phyloP scores from a whole-genome alignment of 2,797 vertebrate genomes.

The Aphelocoma californica region DNA sequence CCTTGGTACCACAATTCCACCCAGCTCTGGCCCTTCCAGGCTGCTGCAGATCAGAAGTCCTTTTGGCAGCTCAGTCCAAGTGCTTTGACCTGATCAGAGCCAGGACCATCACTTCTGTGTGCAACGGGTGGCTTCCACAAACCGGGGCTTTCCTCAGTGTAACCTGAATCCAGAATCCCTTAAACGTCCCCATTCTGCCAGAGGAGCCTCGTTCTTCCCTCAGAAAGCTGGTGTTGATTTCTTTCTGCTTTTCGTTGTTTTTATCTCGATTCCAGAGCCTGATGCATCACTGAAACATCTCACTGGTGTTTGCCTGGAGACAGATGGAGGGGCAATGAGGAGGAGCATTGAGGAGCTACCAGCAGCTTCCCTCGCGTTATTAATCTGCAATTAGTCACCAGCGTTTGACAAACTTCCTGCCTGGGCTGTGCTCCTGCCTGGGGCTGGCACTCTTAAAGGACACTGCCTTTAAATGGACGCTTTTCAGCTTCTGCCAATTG shows the following conservation, averaged over 20 bases:
- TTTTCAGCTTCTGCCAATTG: neutral
- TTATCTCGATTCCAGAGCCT: neutral
- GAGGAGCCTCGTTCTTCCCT: fast-evolving
- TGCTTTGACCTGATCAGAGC: neutral
- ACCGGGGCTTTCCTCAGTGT: fast-evolving
- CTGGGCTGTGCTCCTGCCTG: neutral
- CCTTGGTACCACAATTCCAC: fast-evolving
- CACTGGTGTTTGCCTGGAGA: neutral
- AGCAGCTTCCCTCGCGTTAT: neutral
- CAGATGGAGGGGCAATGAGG: neutral
- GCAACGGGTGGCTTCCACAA: fast-evolving
- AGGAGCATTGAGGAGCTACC: neutral
- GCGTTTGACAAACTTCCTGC: neutral
- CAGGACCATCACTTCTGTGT: fast-evolving
- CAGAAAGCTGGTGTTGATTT: neutral
- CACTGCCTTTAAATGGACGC: fast-evolving
- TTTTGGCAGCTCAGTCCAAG: neutral
- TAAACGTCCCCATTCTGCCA: fast-evolving
- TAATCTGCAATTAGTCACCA: neutral
- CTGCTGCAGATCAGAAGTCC: neutral
- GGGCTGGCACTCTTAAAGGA: neutral
- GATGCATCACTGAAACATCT: neutral
- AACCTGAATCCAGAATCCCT: neutral
- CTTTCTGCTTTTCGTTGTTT: neutral
- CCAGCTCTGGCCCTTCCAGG: neutral